phyloP scores from a whole-genome alignment of 2,113 vertebrate genomes.

The Atherinomorus stipes region DNA sequence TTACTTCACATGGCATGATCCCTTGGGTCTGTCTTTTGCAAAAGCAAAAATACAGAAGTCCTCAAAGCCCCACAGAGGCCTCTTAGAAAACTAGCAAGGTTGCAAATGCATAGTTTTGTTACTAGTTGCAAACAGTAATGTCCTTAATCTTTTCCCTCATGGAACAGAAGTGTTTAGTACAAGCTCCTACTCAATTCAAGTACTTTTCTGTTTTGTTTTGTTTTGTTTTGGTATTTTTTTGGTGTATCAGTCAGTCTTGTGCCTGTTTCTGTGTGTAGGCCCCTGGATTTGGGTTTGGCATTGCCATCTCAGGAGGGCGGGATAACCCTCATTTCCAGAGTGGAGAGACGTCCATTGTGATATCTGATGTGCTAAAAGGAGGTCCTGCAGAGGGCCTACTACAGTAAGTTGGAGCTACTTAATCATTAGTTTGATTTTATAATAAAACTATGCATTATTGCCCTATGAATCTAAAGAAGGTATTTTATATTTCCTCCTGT shows the following conservation, averaged over 20 bases:
- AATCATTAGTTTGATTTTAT: neutral
- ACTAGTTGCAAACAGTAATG: neutral
- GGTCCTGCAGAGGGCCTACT: conserved; percentile 95
- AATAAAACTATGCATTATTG: neutral
- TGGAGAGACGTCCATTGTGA: conserved; percentile 98
- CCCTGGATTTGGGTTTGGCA: conserved; percentile 97
- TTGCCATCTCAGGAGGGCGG: conserved; percentile 97
- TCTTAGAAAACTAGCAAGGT: neutral
- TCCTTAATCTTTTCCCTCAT: neutral
- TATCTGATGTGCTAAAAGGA: conserved; percentile 98
- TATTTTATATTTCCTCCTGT: too few relatives aligned
- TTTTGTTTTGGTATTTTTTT: neutral
- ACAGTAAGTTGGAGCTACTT: conserved; percentile 86
- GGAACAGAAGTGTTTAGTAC: conserved; percentile 13
- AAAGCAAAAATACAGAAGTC: conserved; percentile 18
- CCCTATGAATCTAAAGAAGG: too few relatives aligned
- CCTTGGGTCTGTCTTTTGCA: conserved; percentile 13
- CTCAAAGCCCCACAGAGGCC: conserved; percentile 12
- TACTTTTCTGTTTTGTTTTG: neutral
- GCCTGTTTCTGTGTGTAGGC: conserved; percentile 82
- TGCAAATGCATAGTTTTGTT: conserved; percentile 15
- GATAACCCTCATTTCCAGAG: conserved; percentile 99
- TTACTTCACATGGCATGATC: conserved; percentile 51
- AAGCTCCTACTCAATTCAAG: neutral
- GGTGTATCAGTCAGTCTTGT: conserved; percentile 2